A percentile compares a stretch with the other conserved stretches of the same genome.
Conservation (phyloP, 64 coral and sea anemone genomes). For the Pachyseris speciosa region DNA sequence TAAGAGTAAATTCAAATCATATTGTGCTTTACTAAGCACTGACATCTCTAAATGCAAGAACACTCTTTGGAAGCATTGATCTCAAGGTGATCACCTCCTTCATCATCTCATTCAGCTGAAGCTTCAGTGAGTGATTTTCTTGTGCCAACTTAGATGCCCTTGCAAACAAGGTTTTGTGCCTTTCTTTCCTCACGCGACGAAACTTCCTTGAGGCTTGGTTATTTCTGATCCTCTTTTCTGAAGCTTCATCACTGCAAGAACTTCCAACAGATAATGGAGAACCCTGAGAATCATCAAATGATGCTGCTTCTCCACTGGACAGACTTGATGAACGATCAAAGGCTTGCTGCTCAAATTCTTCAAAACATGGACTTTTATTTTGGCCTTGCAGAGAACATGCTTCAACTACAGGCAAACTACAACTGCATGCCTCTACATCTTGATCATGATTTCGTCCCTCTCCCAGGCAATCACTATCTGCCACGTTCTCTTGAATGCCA, state of each 20-base stretch:
- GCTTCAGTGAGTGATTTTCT: slow-evolving; percentile 77
- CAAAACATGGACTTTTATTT: neutral
- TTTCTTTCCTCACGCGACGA: slow-evolving; percentile 72
- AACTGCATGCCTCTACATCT: no score
- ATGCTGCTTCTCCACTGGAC: neutral
- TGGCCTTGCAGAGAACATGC: no score
- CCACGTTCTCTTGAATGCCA: neutral
- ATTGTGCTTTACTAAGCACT: no score
- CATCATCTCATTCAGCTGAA: slow-evolving; percentile 69
- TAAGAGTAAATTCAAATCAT: no score
- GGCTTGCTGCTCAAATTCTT: neutral
- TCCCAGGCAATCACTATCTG: neutral
- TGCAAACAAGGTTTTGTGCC: slow-evolving; percentile 71
- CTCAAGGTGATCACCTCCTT: slow-evolving; percentile 65
- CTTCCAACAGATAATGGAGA: slow-evolving; percentile 25
- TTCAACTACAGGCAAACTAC: neutral
- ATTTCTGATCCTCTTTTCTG: slow-evolving; percentile 77
- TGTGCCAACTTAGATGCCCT: slow-evolving; percentile 51
- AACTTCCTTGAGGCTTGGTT: slow-evolving; percentile 93
- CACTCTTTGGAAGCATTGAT: slow-evolving; percentile 36
- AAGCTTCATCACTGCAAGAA: slow-evolving; percentile 64
- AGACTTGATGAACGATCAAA: neutral
- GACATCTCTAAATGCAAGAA: neutral
- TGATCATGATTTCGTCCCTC: neutral
- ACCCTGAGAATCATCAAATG: slow-evolving; percentile 18